Base-by-base conservation (phyloP, 2,888 invertebrate species). In the Nineta flava region DNA sequence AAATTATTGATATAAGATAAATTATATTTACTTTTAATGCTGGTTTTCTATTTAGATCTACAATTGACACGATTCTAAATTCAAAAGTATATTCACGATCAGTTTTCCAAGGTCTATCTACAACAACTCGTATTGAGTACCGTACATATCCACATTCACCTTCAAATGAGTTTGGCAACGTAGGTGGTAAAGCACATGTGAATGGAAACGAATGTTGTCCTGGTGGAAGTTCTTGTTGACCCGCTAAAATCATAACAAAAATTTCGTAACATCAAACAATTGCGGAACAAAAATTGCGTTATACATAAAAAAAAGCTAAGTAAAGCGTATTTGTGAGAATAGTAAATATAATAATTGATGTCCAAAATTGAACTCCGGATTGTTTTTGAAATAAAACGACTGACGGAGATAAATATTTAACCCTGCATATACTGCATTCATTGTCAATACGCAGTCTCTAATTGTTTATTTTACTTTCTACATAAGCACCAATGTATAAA, bases 31-130 rank as follows among this genome's bases (percentile, higher is more conserved):
- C 84, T 65, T 75, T 76, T 40, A 83, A 79, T 52, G 77, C 74
- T 15, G 79, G 73, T 65, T 83, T 81, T 52, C 77, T 71, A 69
- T 92, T 92, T 55, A 93, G 73, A 66, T 92, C 91, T 56, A 90
- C 73, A 5, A 83, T 79, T 51, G 85, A 80, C 50, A 87, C 76
- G 7, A 93, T 81, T 47, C 85, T 87, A 60, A 92, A 90, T 4
- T 83, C 80, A 65, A 77, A 76, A 68, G 87, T 87, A 46, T 79
- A 79, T 56, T 86, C 86, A 59, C 87, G 83, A 67, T 92, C 87
- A 61, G 84, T 83, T 59, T 85, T 84, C 79, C 86, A 87, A 6
- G 90, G 83, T 15, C 85, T 73, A 60, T 90, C 86, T 13, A 91
- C 69, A 1, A 76, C 79, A 1, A 84, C 83, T 65, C 83, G 87